phyloP scores from a whole-genome alignment of 2,888 invertebrate species.

The Oscheius sp. region DNA sequence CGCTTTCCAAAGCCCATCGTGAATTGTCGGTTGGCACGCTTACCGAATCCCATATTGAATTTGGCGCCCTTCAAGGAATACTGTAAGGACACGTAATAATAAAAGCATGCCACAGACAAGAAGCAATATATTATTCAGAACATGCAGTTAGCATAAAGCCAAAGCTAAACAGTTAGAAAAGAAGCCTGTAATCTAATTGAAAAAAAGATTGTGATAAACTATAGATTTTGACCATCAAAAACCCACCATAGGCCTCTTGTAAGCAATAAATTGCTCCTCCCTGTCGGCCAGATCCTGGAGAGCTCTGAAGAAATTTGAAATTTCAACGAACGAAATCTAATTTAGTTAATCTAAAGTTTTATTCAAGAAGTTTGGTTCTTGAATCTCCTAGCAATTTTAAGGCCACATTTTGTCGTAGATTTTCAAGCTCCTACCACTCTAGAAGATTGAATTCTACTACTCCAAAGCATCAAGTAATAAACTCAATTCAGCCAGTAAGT shows the following conservation, averaged over 20 bases:
- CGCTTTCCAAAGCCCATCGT: conserved; percentile 52
- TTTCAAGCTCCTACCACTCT: too few species aligned
- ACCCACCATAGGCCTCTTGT: conserved; percentile 29
- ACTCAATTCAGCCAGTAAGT: too few species aligned
- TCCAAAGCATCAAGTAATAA: too few species aligned
- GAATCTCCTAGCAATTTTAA: too few species aligned
- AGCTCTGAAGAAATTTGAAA: too few species aligned
- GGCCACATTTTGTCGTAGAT: too few species aligned
- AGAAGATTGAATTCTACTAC: too few species aligned
- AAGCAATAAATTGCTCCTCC: conserved; percentile 5
- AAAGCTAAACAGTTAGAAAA: background rate
- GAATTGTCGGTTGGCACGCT: conserved; percentile 47
- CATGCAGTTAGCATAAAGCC: background rate
- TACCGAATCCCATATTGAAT: conserved; percentile 56
- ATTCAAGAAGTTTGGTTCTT: too few species aligned
- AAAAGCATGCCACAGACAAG: conserved; percentile 20
- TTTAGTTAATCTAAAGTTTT: too few species aligned
- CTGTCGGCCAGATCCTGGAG: background rate
- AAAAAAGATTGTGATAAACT: background rate
- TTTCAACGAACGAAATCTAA: too few species aligned
- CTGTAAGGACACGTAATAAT: conserved; percentile 5
- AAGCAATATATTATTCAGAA: background rate
- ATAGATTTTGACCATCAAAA: background rate
- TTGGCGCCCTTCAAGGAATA: conserved; percentile 33
- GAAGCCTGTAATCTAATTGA: background rate